phyloP scores from a whole-genome alignment of 2,888 invertebrate species.

The Microplitis deprimator region DNA sequence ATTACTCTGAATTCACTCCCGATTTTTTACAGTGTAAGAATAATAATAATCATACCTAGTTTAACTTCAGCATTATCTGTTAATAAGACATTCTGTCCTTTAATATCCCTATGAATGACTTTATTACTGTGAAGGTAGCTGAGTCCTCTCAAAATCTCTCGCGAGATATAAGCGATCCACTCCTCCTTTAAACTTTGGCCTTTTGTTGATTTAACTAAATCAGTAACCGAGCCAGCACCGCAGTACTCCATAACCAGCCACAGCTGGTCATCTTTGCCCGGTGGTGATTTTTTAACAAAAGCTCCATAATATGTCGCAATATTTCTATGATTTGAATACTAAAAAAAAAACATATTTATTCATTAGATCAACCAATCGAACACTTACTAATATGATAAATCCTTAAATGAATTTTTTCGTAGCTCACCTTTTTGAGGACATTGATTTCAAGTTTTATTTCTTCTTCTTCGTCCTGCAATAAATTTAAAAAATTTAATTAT shows the following conservation, averaged over 20 bases:
- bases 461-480: conserved; percentile 93
- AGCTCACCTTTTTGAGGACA: conserved; percentile 90
- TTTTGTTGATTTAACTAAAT: conserved; percentile 99
- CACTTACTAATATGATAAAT: too few relatives aligned
- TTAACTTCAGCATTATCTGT: conserved; percentile 99
- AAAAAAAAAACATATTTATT: conserved; percentile 43
- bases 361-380: not conserved
- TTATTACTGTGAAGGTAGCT: conserved; percentile 98
- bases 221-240: conserved; percentile 98
- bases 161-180: conserved; percentile 99
- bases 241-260: conserved; percentile 99
- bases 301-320: conserved; percentile 99
- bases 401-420: not conserved
- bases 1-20: too few relatives aligned
- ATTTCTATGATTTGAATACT: conserved; percentile 98
- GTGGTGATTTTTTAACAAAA: conserved; percentile 98
- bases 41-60: conserved; percentile 77
- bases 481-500: conserved; percentile 24
- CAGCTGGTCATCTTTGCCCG: conserved; percentile 98
- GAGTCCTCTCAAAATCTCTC: conserved; percentile 95
- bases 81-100: conserved; percentile 98
- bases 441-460: conserved; percentile 99
- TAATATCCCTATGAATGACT: conserved; percentile 99
- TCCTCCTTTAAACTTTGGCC: conserved; percentile 98
- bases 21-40: too few relatives aligned